phyloP scores from a whole-genome alignment of 1,140 invertebrate genomes.

The Proctacanthus coquilletti region DNA sequence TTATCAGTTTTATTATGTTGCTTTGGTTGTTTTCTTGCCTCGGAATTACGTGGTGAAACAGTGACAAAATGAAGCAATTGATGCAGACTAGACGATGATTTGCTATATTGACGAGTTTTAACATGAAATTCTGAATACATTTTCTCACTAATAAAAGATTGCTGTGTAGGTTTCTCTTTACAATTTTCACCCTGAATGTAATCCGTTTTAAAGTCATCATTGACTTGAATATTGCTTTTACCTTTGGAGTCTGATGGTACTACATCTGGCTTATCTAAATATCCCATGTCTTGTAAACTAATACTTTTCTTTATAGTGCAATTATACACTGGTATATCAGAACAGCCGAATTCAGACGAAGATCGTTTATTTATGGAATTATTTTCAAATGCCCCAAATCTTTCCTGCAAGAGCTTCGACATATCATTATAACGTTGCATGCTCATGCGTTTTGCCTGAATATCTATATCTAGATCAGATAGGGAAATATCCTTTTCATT shows the following conservation, averaged over 20 bases:
- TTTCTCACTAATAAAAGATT: conserved; percentile 43
- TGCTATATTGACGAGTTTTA: conserved; percentile 40
- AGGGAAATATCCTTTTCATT: conserved; percentile 33
- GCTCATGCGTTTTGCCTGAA: conserved; percentile 28
- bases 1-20: no score
- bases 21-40: conserved; percentile 10
- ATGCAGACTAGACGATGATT: conserved; percentile 40
- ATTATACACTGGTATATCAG: conserved; percentile 5
- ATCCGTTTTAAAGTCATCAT: no score
- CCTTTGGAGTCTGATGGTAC: conserved; percentile 11
- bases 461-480: conserved; percentile 27
- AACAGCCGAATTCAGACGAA: conserved; percentile 11
- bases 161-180: conserved; percentile 28
- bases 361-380: conserved; percentile 4
- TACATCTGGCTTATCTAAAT: conserved; percentile 20
- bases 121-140: conserved; percentile 44
- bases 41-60: conserved; percentile 3
- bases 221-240: not conserved
- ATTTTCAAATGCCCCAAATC: conserved; percentile 37
- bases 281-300: conserved; percentile 25
- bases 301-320: conserved; percentile 19
- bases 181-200: no score
- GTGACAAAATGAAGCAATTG: conserved; percentile 27
- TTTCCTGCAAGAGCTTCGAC: conserved; percentile 41
- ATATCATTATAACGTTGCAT: conserved; percentile 44